These are phyloP conservation scores for Ageneiosus marmoratus DNA, from an alignment of 2,113 vertebrate species.

Conservation along the genomic window DNA sequence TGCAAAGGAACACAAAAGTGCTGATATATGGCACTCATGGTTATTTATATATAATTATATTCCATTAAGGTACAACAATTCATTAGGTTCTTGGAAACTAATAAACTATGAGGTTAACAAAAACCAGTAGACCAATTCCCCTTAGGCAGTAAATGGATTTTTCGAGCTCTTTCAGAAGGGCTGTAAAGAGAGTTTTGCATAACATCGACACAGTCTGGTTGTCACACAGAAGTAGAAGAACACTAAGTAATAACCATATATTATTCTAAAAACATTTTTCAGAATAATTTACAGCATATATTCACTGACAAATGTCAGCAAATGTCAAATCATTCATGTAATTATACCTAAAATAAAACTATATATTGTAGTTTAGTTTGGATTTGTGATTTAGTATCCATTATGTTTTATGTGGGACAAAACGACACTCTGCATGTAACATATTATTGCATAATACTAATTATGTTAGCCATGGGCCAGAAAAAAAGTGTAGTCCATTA, in stretches of 20 bases:
- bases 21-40: not conserved
- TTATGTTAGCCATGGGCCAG: not conserved
- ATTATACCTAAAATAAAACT: not conserved
- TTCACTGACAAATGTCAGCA: constrained; percentile 5
- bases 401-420: constrained; percentile 1
- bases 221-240: not conserved
- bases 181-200: not conserved
- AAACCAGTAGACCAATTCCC: not conserved
- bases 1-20: not conserved
- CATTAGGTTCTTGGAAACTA: not conserved
- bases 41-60: not conserved
- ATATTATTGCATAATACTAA: not conserved
- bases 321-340: constrained; percentile 3
- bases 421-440: not conserved
- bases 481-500: not conserved
- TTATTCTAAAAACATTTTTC: not conserved
- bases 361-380: constrained; percentile 15
- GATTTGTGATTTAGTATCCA: not conserved
- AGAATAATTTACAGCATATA: not conserved
- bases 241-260: not conserved
- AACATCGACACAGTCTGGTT: not conserved
- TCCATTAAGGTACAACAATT: not conserved
- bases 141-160: not conserved
- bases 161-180: not conserved
- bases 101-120: not conserved